A percentile compares a stretch with the other conserved stretches of the same genome.
Evolutionary conservation across 2,113 vertebrate species (phyloP).

Genomic region (Camelus bactrianus): DNA sequence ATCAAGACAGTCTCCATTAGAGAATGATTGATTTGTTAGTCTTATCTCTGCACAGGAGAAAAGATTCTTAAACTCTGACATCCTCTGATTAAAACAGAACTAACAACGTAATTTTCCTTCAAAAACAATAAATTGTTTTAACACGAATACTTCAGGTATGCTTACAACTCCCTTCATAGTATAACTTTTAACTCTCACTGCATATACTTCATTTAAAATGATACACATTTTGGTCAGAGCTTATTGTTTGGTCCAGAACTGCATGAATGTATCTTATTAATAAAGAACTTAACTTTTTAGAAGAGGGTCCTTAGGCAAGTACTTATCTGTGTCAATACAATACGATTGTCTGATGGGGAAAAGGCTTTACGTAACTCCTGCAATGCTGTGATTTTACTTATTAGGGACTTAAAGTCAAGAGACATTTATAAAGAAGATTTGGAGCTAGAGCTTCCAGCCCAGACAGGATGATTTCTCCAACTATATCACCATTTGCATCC

Average conservation of each 20-base stretch:
- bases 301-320: background rate
- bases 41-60: slow-evolving; percentile 7
- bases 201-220: background rate
- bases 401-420: slow-evolving; percentile 7
- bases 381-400: background rate
- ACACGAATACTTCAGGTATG: background rate
- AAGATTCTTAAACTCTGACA: slow-evolving; percentile 60
- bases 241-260: slow-evolving; percentile 8
- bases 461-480: background rate
- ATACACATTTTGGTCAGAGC: background rate
- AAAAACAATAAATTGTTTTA: slow-evolving; percentile 47
- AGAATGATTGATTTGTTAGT: slow-evolving; percentile 62
- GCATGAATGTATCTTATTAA: background rate
- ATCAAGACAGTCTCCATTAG: slow-evolving; percentile 58
- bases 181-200: background rate
- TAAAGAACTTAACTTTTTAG: background rate
- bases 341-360: background rate
- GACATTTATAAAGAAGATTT: background rate
- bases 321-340: background rate
- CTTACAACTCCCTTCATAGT: background rate
- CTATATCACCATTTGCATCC: background rate
- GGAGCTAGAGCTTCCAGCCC: background rate
- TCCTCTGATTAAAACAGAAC: slow-evolving; percentile 41
- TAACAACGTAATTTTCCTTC: background rate
- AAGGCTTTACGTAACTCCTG: background rate